Evolutionary conservation across 1,140 invertebrate genomes (phyloP).

Genomic region (Brachionus koreanus): DNA sequence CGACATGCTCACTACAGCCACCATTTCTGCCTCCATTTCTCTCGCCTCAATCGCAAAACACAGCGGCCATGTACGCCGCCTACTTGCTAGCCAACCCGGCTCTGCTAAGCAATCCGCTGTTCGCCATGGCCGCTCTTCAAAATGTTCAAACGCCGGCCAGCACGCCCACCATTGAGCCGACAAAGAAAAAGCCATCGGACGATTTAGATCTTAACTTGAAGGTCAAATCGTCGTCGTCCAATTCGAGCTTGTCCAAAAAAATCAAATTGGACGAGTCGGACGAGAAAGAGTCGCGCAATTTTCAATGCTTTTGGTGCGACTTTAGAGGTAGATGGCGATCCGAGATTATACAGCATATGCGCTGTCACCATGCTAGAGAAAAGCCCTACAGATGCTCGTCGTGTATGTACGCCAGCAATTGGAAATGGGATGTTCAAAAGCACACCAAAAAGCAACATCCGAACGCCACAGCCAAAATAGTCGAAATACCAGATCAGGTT

Average conservation of each 20-base stretch:
- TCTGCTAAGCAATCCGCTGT: background rate
- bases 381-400: constrained; percentile 57
- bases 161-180: background rate
- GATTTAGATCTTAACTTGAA: background rate
- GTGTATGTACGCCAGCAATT: constrained; percentile 57
- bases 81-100: constrained; percentile 12
- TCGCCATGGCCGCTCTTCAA: constrained; percentile 16
- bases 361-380: constrained; percentile 57
- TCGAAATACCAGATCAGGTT: constrained; percentile 43
- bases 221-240: background rate
- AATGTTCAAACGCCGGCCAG: background rate
- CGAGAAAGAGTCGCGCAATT: constrained; percentile 39
- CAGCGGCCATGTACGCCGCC: constrained; percentile 17
- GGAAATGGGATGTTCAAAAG: constrained; percentile 58
- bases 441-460: constrained; percentile 43
- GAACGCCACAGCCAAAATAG: constrained; percentile 29
- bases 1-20: background rate
- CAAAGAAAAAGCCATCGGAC: background rate
- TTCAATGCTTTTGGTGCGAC: constrained; percentile 52
- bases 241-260: background rate
- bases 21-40: background rate
- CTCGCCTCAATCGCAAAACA: constrained; percentile 4
- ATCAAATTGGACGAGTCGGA: background rate
- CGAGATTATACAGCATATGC: constrained; percentile 59
- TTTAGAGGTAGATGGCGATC: constrained; percentile 57